Percentiles rank a stretch among this genome's conserved stretches.
phyloP scores from a whole-genome alignment of 2,113 vertebrate species.

The Mungos mungo region DNA sequence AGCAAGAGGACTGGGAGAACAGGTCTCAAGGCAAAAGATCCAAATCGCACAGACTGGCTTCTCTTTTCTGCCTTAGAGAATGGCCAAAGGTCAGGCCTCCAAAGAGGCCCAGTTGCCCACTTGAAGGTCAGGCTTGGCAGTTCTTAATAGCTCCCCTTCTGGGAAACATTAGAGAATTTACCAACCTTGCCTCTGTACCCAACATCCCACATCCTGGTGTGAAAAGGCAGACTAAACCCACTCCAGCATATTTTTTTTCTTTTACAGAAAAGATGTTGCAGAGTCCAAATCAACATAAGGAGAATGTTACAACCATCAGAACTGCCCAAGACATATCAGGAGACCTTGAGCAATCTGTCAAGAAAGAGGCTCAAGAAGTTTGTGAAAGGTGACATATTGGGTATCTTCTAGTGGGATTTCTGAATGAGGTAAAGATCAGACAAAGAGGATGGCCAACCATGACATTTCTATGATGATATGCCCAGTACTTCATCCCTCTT shows the following conservation, averaged over 20 bases:
- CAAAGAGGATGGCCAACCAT: neutral
- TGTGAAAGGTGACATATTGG: neutral
- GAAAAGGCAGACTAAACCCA: neutral
- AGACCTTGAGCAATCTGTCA: neutral
- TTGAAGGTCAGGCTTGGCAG: neutral
- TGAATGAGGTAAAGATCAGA: neutral
- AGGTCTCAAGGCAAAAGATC: neutral
- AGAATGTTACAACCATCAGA: neutral
- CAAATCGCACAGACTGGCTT: neutral
- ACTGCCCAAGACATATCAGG: neutral
- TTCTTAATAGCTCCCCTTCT: neutral
- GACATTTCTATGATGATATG: neutral
- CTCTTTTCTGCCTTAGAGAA: neutral
- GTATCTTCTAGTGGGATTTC: neutral
- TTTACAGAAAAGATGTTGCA: neutral
- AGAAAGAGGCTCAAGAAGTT: neutral
- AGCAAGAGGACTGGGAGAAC: neutral
- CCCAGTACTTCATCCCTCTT: neutral
- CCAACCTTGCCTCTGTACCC: neutral
- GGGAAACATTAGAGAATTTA: neutral
- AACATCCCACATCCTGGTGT: neutral
- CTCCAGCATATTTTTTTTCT: neutral
- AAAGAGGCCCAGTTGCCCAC: neutral
- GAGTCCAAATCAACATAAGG: neutral
- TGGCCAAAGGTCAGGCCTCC: neutral